phyloP scores from a whole-genome alignment of 2,888 invertebrate species.

The Limnephilus rhombicus region DNA sequence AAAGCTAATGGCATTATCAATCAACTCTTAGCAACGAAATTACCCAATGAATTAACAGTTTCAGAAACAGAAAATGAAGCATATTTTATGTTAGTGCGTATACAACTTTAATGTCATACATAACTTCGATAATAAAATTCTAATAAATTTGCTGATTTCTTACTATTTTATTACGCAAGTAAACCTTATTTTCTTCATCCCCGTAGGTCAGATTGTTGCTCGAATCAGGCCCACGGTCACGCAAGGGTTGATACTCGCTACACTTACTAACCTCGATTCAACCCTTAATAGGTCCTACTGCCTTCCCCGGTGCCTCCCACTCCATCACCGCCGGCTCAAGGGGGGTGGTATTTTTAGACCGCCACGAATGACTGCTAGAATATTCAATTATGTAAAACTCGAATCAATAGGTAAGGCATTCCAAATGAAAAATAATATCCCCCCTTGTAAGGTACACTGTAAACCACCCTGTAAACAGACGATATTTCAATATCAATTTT shows the following conservation, averaged over 20 bases:
- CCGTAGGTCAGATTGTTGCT: neutral
- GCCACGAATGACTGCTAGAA: conserved; percentile 39
- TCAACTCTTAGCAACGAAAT: neutral
- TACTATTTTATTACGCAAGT: neutral
- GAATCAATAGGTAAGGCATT: conserved; percentile 44
- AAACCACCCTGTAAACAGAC: neutral
- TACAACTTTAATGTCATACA: neutral
- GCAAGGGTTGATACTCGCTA: neutral
- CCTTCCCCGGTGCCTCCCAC: neutral
- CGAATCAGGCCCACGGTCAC: neutral
- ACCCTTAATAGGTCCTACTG: neutral
- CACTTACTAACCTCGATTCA: neutral
- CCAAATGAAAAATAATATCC: conserved; percentile 11
- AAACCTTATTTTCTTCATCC: neutral
- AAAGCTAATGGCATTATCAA: neutral
- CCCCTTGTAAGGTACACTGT: neutral
- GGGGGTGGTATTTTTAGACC: conserved; percentile 37
- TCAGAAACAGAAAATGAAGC: neutral
- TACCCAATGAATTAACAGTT: neutral
- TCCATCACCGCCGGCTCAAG: neutral
- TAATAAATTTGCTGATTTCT: neutral
- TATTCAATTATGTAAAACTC: conserved; percentile 53
- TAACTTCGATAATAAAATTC: neutral
- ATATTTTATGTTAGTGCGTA: neutral
- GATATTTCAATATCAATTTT: neutral